phyloP scores from a whole-genome alignment of 2,888 invertebrate genomes.

The Agonopterix alstromeriana region DNA sequence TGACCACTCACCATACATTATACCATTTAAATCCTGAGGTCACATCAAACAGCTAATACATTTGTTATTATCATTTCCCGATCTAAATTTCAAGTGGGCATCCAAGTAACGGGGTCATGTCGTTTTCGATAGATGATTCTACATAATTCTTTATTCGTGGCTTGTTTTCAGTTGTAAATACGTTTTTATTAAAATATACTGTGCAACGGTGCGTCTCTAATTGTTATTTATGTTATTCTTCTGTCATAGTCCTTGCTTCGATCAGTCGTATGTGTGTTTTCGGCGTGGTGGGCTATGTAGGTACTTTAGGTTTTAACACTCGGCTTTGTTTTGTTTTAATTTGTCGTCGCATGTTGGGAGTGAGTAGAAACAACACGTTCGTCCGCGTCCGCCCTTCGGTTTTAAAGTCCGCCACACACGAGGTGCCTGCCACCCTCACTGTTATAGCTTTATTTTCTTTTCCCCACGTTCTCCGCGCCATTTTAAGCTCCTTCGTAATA shows the following conservation, averaged over 20 bases:
- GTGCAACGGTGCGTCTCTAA: slow-evolving; percentile 28
- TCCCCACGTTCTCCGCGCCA: slow-evolving; percentile 25
- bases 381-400: slow-evolving; percentile 21
- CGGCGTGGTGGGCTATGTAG: too few species aligned
- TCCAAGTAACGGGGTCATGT: slow-evolving; percentile 68
- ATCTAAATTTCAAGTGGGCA: slow-evolving; percentile 67
- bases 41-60: slow-evolving; percentile 55
- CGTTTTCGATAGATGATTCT: slow-evolving; percentile 53
- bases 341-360: background rate
- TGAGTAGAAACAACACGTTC: slow-evolving; percentile 35
- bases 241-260: background rate
- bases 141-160: slow-evolving; percentile 46
- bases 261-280: too few species aligned
- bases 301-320: background rate
- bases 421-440: slow-evolving; percentile 28
- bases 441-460: slow-evolving; percentile 38
- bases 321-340: background rate
- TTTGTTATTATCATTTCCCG: slow-evolving; percentile 61
- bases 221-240: slow-evolving; percentile 36
- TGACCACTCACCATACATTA: slow-evolving; percentile 42
- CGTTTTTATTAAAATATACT: slow-evolving; percentile 18
- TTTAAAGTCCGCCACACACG: slow-evolving; percentile 39
- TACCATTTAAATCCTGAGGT: slow-evolving; percentile 56
- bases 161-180: slow-evolving; percentile 28
- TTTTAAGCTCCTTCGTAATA: slow-evolving; percentile 26